Evolutionary conservation across 2,888 invertebrate genomes (phyloP).

Genomic region (Rotaria socialis): DNA sequence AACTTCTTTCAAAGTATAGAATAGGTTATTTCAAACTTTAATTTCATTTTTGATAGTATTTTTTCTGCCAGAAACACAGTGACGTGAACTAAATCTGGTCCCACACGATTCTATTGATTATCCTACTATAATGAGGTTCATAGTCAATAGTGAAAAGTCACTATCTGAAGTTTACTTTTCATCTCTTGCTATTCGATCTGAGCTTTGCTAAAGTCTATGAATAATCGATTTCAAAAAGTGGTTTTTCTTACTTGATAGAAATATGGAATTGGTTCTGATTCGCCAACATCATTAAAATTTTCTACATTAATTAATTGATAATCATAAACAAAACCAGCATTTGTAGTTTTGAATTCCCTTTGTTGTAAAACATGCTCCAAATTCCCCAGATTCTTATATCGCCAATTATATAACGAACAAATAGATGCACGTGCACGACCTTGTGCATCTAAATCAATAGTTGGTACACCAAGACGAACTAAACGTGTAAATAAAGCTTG

Average conservation of each 20-base stretch:
- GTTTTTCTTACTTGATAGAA: slow-evolving; percentile 73
- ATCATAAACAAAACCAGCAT: slow-evolving; percentile 84
- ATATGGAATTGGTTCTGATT: slow-evolving; percentile 93
- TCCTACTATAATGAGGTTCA: too few species aligned
- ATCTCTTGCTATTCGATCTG: too few species aligned
- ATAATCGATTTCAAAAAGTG: too few species aligned
- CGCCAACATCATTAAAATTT: slow-evolving; percentile 91
- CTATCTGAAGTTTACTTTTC: too few species aligned
- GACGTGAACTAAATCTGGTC: too few species aligned
- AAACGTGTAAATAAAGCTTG: slow-evolving; percentile 94
- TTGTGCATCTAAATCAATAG: slow-evolving; percentile 92
- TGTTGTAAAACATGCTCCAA: slow-evolving; percentile 77
- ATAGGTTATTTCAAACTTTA: too few species aligned
- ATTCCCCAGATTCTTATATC: slow-evolving; percentile 90
- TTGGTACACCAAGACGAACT: slow-evolving; percentile 90
- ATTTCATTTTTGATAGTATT: too few species aligned
- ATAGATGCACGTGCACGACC: slow-evolving; percentile 86
- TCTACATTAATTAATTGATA: slow-evolving; percentile 93
- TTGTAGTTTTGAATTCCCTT: slow-evolving; percentile 80
- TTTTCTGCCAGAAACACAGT: too few species aligned
- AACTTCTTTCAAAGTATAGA: too few species aligned
- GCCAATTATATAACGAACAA: slow-evolving; percentile 88
- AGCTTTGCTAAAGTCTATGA: too few species aligned
- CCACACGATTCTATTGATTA: too few species aligned
- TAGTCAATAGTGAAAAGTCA: too few species aligned